Percentiles rank a stretch among this genome's conserved stretches.
Evolutionary conservation across 1,140 invertebrate genomes (phyloP).

Genomic region (Dufourea novaeangliae): DNA sequence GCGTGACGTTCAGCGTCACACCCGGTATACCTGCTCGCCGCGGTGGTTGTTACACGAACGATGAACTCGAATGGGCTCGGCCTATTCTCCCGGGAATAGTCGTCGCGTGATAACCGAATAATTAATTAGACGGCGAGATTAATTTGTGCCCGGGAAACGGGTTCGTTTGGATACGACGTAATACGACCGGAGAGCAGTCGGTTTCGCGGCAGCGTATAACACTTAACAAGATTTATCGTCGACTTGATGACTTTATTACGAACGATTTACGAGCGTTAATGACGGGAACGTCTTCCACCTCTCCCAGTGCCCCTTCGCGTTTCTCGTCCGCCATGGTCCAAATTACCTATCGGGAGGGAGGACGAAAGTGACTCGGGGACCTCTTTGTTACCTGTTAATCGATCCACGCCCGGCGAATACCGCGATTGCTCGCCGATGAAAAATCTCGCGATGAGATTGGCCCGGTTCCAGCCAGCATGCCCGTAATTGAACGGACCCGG

Average conservation of each 20-base stretch:
- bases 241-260: conserved; percentile 65
- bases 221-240: conserved; percentile 62
- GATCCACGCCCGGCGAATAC: not conserved
- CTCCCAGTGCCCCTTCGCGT: not conserved
- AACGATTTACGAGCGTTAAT: conserved; percentile 56
- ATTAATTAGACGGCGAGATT: conserved; percentile 75
- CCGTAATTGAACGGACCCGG: not conserved
- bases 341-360: not conserved
- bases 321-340: not conserved
- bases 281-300: conserved; percentile 21
- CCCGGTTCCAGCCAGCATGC: not conserved
- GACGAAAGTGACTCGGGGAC: not conserved
- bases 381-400: conserved; percentile 4
- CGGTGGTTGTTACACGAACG: conserved; percentile 52
- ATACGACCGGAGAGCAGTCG: conserved; percentile 37
- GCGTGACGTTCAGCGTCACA: conserved; percentile 18
- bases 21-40: conserved; percentile 19
- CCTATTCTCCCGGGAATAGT: conserved; percentile 66
- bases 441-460: conserved; percentile 2
- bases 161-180: conserved; percentile 59
- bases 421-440: not conserved
- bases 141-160: conserved; percentile 55
- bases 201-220: conserved; percentile 33
- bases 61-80: conserved; percentile 60
- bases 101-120: conserved; percentile 73